These are phyloP conservation scores for Tragopan temminckii DNA, from an alignment of 2,797 vertebrate genomes.

Conservation along the genomic window DNA sequence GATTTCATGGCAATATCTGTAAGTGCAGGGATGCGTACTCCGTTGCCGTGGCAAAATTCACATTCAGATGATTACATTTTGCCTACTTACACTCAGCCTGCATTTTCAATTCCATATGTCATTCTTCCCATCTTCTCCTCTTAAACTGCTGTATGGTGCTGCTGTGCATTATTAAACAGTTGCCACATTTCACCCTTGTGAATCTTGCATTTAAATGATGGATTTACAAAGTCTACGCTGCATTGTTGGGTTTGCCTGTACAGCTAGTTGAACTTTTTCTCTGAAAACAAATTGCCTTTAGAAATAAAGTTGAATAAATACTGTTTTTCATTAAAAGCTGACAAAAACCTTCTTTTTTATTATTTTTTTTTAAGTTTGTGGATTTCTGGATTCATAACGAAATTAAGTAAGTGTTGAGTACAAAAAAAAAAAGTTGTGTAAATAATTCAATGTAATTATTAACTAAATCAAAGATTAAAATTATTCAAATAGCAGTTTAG, in stretches of 20 bases:
- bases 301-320: background rate
- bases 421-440: background rate
- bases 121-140: slow-evolving; percentile 47
- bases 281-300: background rate
- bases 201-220: slow-evolving; percentile 15
- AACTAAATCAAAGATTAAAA: background rate
- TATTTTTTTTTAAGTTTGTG: background rate
- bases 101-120: slow-evolving; percentile 57
- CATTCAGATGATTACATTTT: slow-evolving; percentile 40
- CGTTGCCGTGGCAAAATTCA: background rate
- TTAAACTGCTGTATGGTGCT: slow-evolving; percentile 6
- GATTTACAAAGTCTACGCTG: slow-evolving; percentile 8
- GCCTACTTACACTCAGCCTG: slow-evolving; percentile 23
- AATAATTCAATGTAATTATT: background rate
- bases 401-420: background rate
- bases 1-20: background rate
- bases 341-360: background rate
- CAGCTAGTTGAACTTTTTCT: background rate
- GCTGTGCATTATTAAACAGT: slow-evolving; percentile 67
- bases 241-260: background rate
- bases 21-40: background rate
- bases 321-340: background rate
- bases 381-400: background rate
- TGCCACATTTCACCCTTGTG: slow-evolving; percentile 38
- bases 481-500: background rate